Base-by-base conservation (phyloP, 2,888 invertebrate genomes). In the Cataglyphis altisquamis region DNA sequence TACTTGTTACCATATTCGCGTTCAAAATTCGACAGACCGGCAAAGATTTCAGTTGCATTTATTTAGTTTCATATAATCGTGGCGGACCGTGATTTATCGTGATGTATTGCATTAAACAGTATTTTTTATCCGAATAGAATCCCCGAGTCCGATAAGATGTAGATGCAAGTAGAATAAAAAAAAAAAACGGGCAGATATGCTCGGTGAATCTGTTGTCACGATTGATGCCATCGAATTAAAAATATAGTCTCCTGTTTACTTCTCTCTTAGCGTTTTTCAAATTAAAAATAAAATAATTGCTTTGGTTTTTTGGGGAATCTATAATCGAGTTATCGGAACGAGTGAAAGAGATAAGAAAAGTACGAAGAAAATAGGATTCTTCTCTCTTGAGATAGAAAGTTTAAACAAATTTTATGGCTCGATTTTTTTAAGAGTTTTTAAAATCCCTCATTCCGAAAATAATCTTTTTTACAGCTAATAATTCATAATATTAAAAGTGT, bases 131-230 rank as follows among this genome's bases (percentile, higher is more conserved):
- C 87, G 83, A 83, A 89, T 83, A 88, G 52, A 52, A 72, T 86
- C 86, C 83, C 62, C 83, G 83, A 84, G 84, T 80, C 84, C 77
- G 90, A 90, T 90, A 87, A 75, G 84, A 77, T 81, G 85, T 87
- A 87, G 87, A 77, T 90, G 87, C 86, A 90, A 90, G 86, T 90
- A 85, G 90, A 90, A 90, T 90, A 90, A 29, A 29, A 25, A 90
- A 90, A 90, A 89, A 86, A 89, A 90, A 85, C 85, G 87, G 85
- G 68, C 84, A 87, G 83, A 86, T 87, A 89, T 86, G 84, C 9
- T 78, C 87, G 80, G 81, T 63, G 39, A 75, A 86, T 84, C 82
- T 77, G 80, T 85, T 77, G 63, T 81, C 64, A 60, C 64, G 36
- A 60, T 45, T 41, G 57, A 41, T 80, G 25, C 5, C 12, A 57